Evolutionary conservation across 1,140 invertebrate species (phyloP).

Genomic region (Cydia splendana): DNA sequence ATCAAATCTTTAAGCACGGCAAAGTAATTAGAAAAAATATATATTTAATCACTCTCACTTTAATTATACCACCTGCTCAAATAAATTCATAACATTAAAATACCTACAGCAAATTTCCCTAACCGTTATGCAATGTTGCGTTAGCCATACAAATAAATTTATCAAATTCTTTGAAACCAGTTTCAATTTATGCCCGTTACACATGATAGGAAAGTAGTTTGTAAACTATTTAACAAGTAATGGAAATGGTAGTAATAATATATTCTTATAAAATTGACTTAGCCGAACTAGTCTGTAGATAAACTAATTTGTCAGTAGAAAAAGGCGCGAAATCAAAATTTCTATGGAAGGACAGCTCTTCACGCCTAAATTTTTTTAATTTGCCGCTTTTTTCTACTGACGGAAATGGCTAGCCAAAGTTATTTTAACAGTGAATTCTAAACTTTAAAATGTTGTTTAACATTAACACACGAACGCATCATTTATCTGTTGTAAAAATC

Average conservation of each 20-base stretch:
- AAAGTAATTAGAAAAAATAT: too few species aligned
- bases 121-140: neutral
- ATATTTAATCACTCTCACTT: neutral
- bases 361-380: too few species aligned
- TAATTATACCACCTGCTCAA: neutral
- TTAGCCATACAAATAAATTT: neutral
- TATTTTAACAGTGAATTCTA: neutral
- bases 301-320: too few species aligned
- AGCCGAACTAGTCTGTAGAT: neutral
- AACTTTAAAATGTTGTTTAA: neutral
- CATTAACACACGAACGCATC: neutral
- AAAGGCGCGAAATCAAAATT: too few species aligned
- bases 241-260: neutral
- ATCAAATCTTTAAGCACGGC: too few species aligned
- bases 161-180: neutral
- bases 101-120: neutral
- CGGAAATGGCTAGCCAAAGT: too few species aligned
- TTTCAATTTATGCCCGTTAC: constrained; percentile 2
- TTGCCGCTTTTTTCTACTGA: too few species aligned
- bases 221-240: neutral
- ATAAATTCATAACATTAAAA: neutral
- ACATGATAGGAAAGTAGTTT: neutral
- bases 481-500: neutral
- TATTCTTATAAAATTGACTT: neutral
- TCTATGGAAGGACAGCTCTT: too few species aligned